Base-by-base conservation (phyloP, 2,113 vertebrate species). In the Epinephelus cyanopodus region DNA sequence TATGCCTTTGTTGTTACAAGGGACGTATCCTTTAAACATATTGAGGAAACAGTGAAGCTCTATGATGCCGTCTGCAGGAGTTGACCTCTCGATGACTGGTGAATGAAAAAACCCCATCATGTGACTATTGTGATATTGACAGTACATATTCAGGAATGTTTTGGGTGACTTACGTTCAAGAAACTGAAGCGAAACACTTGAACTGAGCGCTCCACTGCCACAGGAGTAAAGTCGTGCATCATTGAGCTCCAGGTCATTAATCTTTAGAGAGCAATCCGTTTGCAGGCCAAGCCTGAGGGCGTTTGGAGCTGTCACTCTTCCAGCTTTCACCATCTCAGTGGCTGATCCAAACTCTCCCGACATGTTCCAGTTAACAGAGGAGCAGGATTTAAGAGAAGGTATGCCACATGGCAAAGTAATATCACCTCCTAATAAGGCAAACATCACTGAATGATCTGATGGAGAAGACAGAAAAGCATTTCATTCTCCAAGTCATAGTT, bases 261-360 rank as follows among this genome's bases (percentile, higher is more conserved):
- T 91, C 42, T 65, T 15, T 64, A 94, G 87, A 60, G 89, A 92
- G 65, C 93, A 94, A 84, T 90, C 60, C 37, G 19, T 39, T 2
- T 60, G 75, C 18, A 86, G 63, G 5, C 1, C 12, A 2, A 85
- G 3, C 47, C 65, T 83, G 56, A 3, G 14, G n/a, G 9, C 1
- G 1, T 62, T 42, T 29, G 39, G 37, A 21, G 3, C 27, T 19
- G 7, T 78, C 25, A 83, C 54, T 33, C 3, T 54, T 67, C 91
- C 92, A 29, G 50, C 80, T 9, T 27, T 83, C 75, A 90, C 89
- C 66, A 90, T 48, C 13, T 66, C 21, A 18, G 6, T 14, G 0
- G 11, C 8, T 12, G 25, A 25, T 1, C 18, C 6, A 66, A n/a
- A 37, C 0, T 5, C 0, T 13, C 13, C 79, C 12, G 4, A 1